Conservation (phyloP, 2,888 invertebrate genomes). For the Aromia moschata region DNA sequence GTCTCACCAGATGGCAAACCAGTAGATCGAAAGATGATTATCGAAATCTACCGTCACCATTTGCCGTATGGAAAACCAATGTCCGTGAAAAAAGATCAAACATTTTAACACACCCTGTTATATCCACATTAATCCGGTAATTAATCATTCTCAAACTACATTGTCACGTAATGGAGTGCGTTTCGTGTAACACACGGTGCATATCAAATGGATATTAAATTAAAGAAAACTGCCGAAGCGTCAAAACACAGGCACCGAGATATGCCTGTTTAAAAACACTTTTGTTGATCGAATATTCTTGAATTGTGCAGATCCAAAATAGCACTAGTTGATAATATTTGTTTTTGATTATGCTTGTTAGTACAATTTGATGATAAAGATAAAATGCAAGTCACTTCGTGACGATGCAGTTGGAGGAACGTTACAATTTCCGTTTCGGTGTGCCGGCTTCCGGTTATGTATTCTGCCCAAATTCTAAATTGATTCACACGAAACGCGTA, state of each 20-base stretch:
- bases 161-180: slow-evolving; percentile 2
- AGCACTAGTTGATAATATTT: no score
- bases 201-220: slow-evolving; percentile 22
- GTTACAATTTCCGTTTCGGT: slow-evolving; percentile 46
- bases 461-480: slow-evolving; percentile 29
- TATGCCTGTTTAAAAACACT: background rate
- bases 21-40: background rate
- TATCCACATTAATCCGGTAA: no score
- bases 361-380: no score
- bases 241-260: background rate
- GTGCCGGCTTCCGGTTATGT: slow-evolving; percentile 40
- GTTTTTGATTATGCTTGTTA: no score
- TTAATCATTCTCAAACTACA: slow-evolving; percentile 12
- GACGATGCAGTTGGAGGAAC: slow-evolving; percentile 38
- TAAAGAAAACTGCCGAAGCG: background rate
- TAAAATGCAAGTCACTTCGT: slow-evolving; percentile 41
- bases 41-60: background rate
- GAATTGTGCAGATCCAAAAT: no score
- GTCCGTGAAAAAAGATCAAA: no score
- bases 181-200: slow-evolving; percentile 19
- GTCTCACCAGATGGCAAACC: background rate
- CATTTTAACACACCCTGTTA: no score
- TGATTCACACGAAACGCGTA: slow-evolving; percentile 19
- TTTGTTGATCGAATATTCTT: no score
- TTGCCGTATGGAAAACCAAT: background rate